Percentiles rank a stretch among this genome's conserved stretches.
phyloP scores from a whole-genome alignment of 1,140 invertebrate species.

The Papilio machaon region DNA sequence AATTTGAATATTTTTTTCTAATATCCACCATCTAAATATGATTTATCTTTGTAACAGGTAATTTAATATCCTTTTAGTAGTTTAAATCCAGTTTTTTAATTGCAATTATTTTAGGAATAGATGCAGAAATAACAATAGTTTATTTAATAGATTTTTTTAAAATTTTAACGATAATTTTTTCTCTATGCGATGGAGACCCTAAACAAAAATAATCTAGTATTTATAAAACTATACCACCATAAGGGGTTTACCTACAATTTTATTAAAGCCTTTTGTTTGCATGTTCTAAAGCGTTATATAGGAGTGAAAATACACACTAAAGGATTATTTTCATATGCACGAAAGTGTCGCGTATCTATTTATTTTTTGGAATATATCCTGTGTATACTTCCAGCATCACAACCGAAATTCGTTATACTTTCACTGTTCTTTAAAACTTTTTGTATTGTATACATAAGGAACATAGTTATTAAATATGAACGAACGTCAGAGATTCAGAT shows the following conservation, averaged over 20 bases:
- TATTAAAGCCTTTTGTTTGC: constrained; percentile 21
- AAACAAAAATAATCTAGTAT: neutral
- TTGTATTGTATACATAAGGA: constrained; percentile 8
- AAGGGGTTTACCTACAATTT: neutral
- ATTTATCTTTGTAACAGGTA: no score
- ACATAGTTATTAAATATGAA: neutral
- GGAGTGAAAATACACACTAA: neutral
- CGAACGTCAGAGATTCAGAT: neutral
- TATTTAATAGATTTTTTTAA: neutral
- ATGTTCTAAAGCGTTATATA: neutral
- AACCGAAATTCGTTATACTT: no score
- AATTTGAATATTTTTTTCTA: neutral
- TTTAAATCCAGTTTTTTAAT: no score
- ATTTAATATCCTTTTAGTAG: no score
- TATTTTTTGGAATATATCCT: neutral
- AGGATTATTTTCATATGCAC: constrained; percentile 8
- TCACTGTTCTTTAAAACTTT: neutral
- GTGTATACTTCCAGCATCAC: neutral
- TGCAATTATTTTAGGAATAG: neutral
- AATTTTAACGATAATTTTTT: neutral
- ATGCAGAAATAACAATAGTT: neutral
- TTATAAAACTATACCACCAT: neutral
- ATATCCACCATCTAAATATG: neutral
- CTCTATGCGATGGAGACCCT: neutral
- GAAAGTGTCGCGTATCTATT: neutral